Conservation (phyloP, 2,113 vertebrate genomes). For the Seriola dumerili region DNA sequence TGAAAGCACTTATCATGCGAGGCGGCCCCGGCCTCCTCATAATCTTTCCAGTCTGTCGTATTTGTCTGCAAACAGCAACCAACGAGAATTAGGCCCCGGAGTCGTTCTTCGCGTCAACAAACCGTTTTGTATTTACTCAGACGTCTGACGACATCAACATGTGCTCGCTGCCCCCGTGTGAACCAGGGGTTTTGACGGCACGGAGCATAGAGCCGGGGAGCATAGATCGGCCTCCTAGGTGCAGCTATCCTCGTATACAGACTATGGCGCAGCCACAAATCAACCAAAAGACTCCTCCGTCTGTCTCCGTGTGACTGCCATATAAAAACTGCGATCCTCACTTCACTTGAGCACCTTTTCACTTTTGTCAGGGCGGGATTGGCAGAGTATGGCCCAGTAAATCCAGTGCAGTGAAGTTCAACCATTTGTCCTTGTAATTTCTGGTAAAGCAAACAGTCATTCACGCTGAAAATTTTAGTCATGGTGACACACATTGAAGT, state of each 20-base stretch:
- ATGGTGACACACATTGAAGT: not conserved
- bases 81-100: not conserved
- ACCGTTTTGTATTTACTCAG: slow-evolving; percentile 66
- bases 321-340: not conserved
- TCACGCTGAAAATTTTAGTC: not conserved
- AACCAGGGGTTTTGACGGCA: slow-evolving; percentile 17
- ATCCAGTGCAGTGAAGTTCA: not conserved
- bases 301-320: not conserved
- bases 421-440: not conserved
- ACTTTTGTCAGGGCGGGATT: not conserved
- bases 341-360: not conserved
- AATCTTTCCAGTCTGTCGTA: not conserved
- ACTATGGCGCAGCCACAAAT: not conserved
- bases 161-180: slow-evolving; percentile 48
- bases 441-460: not conserved
- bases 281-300: not conserved
- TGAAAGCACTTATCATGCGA: not conserved
- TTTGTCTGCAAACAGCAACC: slow-evolving; percentile 39
- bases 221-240: slow-evolving; percentile 20
- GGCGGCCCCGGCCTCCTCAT: not conserved
- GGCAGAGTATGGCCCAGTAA: not conserved
- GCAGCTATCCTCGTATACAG: not conserved
- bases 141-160: slow-evolving; percentile 68
- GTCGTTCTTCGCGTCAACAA: slow-evolving; percentile 41
- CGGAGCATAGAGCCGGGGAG: not conserved